Percentiles rank a stretch among this genome's conserved stretches.
These are phyloP conservation scores for Arctocebus calabarensis DNA, from an alignment of 2,797 vertebrate species.

Conservation along the genomic window DNA sequence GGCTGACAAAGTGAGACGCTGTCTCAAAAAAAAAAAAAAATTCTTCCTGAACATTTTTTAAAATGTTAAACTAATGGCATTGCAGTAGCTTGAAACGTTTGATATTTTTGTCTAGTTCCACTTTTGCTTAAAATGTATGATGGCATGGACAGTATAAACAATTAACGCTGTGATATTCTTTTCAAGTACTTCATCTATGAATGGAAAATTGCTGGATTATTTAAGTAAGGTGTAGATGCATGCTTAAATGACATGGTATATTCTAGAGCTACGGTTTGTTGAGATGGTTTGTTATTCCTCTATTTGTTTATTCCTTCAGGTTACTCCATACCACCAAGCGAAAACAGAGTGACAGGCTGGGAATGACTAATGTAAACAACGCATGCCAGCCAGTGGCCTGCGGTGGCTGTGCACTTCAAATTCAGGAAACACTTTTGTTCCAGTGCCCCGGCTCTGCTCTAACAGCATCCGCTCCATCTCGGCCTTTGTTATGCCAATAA, in stretches of 20 bases:
- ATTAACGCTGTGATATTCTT: not conserved
- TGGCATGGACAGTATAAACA: not conserved
- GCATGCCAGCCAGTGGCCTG: conserved; percentile 77
- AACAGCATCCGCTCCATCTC: not conserved
- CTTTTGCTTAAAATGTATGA: conserved; percentile 28
- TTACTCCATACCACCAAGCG: conserved; percentile 66
- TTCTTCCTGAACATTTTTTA: conserved; percentile 22
- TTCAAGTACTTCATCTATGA: not conserved
- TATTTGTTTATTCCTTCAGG: conserved; percentile 27
- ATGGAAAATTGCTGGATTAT: conserved; percentile 23
- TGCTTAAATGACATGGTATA: conserved; percentile 40
- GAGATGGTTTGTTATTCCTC: conserved; percentile 23
- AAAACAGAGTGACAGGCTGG: conserved; percentile 80
- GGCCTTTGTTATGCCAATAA: not conserved
- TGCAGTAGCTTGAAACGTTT: not conserved
- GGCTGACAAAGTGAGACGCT: too few species aligned
- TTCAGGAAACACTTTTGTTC: conserved; percentile 78
- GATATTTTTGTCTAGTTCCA: not conserved
- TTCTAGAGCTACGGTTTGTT: conserved; percentile 53
- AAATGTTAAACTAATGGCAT: conserved; percentile 9
- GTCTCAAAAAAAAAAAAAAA: not conserved
- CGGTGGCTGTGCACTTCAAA: conserved; percentile 76
- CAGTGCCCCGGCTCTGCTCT: conserved; percentile 70
- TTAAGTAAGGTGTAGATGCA: not conserved
- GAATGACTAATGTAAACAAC: conserved; percentile 81